Conservation (phyloP, 2,113 vertebrate genomes). For the Chaetorhynchus papuensis region DNA sequence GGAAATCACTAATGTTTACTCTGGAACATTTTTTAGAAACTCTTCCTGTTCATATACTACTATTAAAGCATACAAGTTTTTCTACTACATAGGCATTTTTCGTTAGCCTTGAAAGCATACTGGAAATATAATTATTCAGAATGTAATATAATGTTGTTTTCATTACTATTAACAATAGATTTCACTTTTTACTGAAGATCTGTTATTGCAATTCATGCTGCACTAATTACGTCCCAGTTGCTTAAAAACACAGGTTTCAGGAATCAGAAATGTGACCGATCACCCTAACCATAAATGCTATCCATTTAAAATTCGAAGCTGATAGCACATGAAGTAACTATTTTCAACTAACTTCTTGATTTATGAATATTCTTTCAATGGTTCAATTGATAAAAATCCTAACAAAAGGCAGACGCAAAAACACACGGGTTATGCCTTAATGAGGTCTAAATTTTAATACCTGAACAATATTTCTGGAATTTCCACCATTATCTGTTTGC, state of each 20-base stretch:
- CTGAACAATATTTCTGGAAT: background rate
- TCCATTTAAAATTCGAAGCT: background rate
- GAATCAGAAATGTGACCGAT: background rate
- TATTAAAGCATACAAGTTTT: background rate
- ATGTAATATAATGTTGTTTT: background rate
- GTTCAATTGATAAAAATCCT: background rate
- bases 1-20: constrained; percentile 40
- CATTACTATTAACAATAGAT: background rate
- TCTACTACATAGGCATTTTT: background rate
- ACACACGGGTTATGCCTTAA: background rate
- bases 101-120: background rate
- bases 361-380: background rate
- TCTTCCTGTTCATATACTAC: background rate
- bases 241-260: background rate
- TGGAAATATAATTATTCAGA: background rate
- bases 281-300: background rate
- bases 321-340: background rate
- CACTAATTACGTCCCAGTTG: background rate
- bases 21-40: constrained; percentile 37
- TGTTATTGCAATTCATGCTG: background rate
- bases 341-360: background rate
- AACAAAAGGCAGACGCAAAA: background rate
- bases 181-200: background rate
- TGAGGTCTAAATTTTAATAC: background rate
- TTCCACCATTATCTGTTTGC: background rate